These are phyloP conservation scores for Procavia capensis DNA, from an alignment of 2,113 vertebrate species.

Conservation along the genomic window DNA sequence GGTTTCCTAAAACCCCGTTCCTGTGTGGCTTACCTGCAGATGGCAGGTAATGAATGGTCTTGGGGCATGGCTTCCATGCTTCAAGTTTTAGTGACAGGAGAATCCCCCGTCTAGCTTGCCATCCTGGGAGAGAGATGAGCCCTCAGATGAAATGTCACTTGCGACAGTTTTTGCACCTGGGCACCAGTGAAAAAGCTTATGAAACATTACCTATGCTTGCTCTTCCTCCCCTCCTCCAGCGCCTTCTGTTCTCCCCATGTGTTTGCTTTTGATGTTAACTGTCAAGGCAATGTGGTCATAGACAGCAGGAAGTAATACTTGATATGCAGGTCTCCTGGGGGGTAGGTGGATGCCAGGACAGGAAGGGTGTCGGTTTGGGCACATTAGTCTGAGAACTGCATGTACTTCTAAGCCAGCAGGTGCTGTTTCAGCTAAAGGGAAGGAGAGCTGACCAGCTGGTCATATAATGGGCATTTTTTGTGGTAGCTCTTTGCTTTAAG, in stretches of 20 bases:
- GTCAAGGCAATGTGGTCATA: slow-evolving; percentile 58
- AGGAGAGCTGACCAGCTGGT: not conserved
- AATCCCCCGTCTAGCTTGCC: not conserved
- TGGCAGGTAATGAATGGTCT: not conserved
- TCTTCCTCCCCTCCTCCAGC: not conserved
- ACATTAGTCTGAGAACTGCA: not conserved
- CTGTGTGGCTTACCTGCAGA: not conserved
- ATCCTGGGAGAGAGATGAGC: not conserved
- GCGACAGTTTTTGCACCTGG: slow-evolving; percentile 50
- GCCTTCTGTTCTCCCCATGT: slow-evolving; percentile 41
- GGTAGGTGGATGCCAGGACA: not conserved
- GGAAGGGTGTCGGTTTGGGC: not conserved
- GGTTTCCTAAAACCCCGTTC: not conserved
- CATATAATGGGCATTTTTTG: not conserved
- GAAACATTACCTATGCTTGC: not conserved
- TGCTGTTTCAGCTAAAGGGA: not conserved
- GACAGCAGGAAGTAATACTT: slow-evolving; percentile 61
- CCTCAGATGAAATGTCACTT: not conserved
- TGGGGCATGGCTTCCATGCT: not conserved
- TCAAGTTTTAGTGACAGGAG: not conserved
- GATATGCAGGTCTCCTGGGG: slow-evolving; percentile 14
- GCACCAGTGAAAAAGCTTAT: not conserved
- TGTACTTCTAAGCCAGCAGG: slow-evolving; percentile 15
- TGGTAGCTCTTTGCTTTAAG: slow-evolving; percentile 21
- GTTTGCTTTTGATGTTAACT: slow-evolving; percentile 73